Evolutionary conservation across 2,113 vertebrate genomes (phyloP).

Genomic region (Cathartes aura): DNA sequence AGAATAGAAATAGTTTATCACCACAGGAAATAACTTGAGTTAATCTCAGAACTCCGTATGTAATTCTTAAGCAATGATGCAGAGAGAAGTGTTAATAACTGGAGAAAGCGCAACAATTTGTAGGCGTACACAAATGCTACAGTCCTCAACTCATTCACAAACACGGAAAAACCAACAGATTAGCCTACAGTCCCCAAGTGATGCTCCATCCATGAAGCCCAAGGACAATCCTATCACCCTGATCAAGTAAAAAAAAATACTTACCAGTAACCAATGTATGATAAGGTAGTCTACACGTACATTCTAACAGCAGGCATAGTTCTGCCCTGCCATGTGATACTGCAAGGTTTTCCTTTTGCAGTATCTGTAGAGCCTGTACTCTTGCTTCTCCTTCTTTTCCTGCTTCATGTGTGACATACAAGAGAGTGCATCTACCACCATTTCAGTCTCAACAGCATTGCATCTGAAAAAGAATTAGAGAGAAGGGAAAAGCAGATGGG

Average conservation of each 20-base stretch:
- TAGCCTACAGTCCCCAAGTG: background rate
- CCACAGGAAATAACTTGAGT: background rate
- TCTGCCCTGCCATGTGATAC: slow-evolving; percentile 52
- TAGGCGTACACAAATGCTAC: background rate
- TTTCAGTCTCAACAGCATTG: slow-evolving; percentile 69
- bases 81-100: background rate
- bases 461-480: slow-evolving; percentile 73
- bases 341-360: slow-evolving; percentile 54
- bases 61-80: background rate
- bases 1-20: background rate
- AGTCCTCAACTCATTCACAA: background rate
- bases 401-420: slow-evolving; percentile 66
- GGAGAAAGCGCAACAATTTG: background rate
- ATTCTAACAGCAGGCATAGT: slow-evolving; percentile 60
- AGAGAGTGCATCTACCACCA: slow-evolving; percentile 70
- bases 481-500: slow-evolving; percentile 67
- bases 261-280: slow-evolving; percentile 49
- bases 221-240: background rate
- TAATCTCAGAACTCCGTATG: background rate
- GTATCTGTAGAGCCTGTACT: slow-evolving; percentile 53
- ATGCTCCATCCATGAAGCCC: background rate
- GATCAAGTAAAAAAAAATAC: slow-evolving; percentile 10
- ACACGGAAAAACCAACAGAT: background rate
- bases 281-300: slow-evolving; percentile 50
- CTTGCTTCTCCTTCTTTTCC: slow-evolving; percentile 55